Evolutionary conservation across 2,113 vertebrate genomes (phyloP), one percentile per base, ranked within the genome.

Genomic region (Uria aalge): DNA sequence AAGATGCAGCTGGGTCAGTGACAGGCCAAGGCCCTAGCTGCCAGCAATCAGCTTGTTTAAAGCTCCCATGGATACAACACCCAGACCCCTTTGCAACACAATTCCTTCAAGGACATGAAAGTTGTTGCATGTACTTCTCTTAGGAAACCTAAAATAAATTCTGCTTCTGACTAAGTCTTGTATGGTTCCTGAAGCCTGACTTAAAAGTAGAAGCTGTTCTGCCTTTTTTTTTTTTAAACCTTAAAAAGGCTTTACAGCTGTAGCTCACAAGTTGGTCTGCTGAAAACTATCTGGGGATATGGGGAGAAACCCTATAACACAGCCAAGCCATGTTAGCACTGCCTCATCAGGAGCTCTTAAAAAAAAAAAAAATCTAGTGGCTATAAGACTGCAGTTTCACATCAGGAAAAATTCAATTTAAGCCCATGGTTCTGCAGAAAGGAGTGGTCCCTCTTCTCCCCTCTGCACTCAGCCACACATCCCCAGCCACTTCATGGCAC

Each of bases 401-500:
- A 78, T 20, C 4, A 47, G n/a, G 38, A 43, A 57, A 48, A 75
- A 5, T 1, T 32, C 47, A 40, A 4, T 36, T 77, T 36, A 85
- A 78, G 26, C 6, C 55, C 19, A 5, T 2, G 5, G 57, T 55
- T 15, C 14, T 53, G 20, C 38, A 78, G 23, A 67, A 78, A 53
- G 30, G 2, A 23, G 9, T 17, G 18, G 27, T 24, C 40, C 15
- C 38, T 72, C 41, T 22, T 55, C 43, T 43, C 40, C 32, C 4
- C 45, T 66, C 32, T 13, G n/a, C 14, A 8, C 18, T 60, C 23
- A 20, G 45, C 16, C 60, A 50, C n/a, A 15, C 0, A 1, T 2
- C 6, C 59, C 56, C 69, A 56, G 43, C 4, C 29, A 8, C 24
- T 38, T 43, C 22, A 12, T 2, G 23, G n/a, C 43, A 30, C 32